These are phyloP conservation scores for Rhamphomyia laevipes DNA, from an alignment of 2,888 invertebrate species.

Conservation along the genomic window DNA sequence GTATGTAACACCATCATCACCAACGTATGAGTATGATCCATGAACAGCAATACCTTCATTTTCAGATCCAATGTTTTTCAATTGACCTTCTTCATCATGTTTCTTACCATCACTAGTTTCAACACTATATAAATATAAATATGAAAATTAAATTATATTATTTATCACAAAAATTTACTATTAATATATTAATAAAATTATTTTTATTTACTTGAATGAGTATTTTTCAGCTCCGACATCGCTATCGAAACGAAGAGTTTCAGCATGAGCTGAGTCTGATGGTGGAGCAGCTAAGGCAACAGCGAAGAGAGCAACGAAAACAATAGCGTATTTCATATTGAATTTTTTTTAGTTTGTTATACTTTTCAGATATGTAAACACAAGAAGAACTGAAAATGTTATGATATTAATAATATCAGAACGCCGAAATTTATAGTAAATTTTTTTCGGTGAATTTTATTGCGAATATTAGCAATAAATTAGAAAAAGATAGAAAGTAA, in stretches of 20 bases:
- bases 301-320: conserved; percentile 27
- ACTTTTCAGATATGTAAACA: conserved; percentile 1
- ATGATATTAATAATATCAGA: conserved; percentile 2
- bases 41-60: conserved; percentile 39
- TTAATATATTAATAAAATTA: background rate
- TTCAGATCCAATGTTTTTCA: conserved; percentile 38
- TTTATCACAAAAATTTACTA: background rate
- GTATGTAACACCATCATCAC: conserved; percentile 43
- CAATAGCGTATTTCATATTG: conserved; percentile 31
- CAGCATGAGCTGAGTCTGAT: conserved; percentile 35
- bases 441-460: too few relatives aligned
- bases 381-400: conserved; percentile 6
- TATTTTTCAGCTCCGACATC: conserved; percentile 44
- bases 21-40: conserved; percentile 41
- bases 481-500: too few relatives aligned
- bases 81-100: conserved; percentile 39
- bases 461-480: too few relatives aligned
- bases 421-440: conserved; percentile 6
- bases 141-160: background rate
- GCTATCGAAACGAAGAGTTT: conserved; percentile 43
- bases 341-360: conserved; percentile 9
- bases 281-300: conserved; percentile 22
- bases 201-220: conserved; percentile 36
- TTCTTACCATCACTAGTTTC: conserved; percentile 42
- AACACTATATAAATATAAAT: conserved; percentile 29